Base-by-base conservation (phyloP, 2,113 vertebrate species). In the Xiphophorus couchianus region DNA sequence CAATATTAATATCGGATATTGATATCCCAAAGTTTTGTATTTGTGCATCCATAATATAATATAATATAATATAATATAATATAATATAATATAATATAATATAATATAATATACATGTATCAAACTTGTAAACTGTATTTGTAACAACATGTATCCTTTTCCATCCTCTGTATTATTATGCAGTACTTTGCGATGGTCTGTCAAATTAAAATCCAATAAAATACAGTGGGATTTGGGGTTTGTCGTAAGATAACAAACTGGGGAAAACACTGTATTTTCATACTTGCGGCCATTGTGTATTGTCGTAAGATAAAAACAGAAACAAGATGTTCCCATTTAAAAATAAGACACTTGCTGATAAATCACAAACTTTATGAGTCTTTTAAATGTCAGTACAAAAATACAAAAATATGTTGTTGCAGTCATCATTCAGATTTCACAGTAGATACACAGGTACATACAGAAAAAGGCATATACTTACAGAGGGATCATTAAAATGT, bases 341-440 rank as follows among this genome's bases (percentile, higher is more conserved):
- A 73, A 70, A 48, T 61, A 35, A 62, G 39, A 84, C 64, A 73
- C 71, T 0, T 22, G 64, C 51, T 75, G 84, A 85, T 82, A 90
- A 83, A 75, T 85, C 83, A 77, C 85, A 86, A 84, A 82, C 78
- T 95, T 92, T 93, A 85, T 83, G 90, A 86, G 82, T 84, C 83
- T 88, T 79, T 90, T 80, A 91, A 86, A 86, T 84, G 85, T 75
- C 78, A 94, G 93, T 96, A 94, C 90, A 95, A 95, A 95, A 95
- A 95, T 95, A 96, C 93, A 96, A 94, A 96, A 96, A 96, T 93
- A 93, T 87, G 92, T 93, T 85, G 88, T 91, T 93, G 92, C 77
- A 94, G 92, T 93, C 84, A 84, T 91, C 89, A 90, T 92, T 93
- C 76, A 81, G 80, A 91, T 92, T 95, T 96, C 92, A 95, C 95